Evolutionary conservation across 1,140 invertebrate species (phyloP).

Genomic region (Heliconius nattereri): DNA sequence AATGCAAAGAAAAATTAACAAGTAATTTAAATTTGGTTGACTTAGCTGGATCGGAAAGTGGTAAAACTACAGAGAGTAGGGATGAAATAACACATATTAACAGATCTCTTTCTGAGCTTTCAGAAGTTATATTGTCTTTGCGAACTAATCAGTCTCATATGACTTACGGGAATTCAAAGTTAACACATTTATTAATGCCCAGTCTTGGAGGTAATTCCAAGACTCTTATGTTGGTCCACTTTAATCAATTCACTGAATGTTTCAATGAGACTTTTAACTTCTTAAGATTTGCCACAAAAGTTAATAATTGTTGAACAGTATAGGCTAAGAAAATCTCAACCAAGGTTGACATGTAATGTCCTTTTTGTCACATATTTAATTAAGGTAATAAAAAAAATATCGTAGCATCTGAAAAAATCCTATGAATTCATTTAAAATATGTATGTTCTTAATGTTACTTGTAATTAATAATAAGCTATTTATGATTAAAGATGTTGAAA

Average conservation of each 20-base stretch:
- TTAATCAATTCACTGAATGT: slow-evolving; percentile 91
- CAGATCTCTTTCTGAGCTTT: slow-evolving; percentile 91
- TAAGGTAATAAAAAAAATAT: background rate
- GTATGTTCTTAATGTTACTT: too few species aligned
- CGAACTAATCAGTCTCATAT: slow-evolving; percentile 90
- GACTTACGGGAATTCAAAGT: slow-evolving; percentile 94
- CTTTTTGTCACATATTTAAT: slow-evolving; percentile 19
- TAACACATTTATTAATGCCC: slow-evolving; percentile 94
- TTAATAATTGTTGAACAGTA: slow-evolving; percentile 86
- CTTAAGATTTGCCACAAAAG: slow-evolving; percentile 88
- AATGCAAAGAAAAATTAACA: slow-evolving; percentile 83
- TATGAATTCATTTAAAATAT: too few species aligned
- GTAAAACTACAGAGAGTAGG: slow-evolving; percentile 91
- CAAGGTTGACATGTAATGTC: slow-evolving; percentile 61
- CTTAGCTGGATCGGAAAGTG: slow-evolving; percentile 95
- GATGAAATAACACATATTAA: slow-evolving; percentile 96
- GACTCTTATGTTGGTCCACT: slow-evolving; percentile 94
- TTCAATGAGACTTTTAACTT: slow-evolving; percentile 93
- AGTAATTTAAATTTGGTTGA: slow-evolving; percentile 94
- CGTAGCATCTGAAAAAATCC: too few species aligned
- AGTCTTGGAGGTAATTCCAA: slow-evolving; percentile 95
- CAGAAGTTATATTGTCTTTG: slow-evolving; percentile 93
- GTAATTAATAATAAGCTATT: too few species aligned
- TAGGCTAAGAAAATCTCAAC: slow-evolving; percentile 83
- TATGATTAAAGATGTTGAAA: too few species aligned